Evolutionary conservation across 1,140 invertebrate genomes (phyloP).

Genomic region (Drosophila mojavensis): DNA sequence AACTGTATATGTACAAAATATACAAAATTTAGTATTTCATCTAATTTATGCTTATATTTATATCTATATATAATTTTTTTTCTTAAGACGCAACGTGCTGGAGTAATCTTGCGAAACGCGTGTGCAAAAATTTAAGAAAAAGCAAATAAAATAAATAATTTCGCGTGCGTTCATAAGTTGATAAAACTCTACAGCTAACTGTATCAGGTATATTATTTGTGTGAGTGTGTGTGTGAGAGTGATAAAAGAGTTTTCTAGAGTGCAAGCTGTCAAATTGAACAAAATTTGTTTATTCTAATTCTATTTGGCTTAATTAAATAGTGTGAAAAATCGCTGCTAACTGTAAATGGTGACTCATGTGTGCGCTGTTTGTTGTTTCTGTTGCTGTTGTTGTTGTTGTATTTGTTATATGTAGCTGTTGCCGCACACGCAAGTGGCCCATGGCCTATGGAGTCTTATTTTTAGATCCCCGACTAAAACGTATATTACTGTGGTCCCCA

Average conservation of each 20-base stretch:
- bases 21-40: conserved; percentile 13
- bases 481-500: conserved; percentile 21
- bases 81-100: not conserved
- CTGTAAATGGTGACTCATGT: conserved; percentile 28
- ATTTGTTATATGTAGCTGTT: not conserved
- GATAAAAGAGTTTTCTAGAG: not conserved
- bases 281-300: conserved; percentile 16
- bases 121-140: conserved; percentile 20
- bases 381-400: conserved; percentile 5
- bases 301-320: conserved; percentile 20
- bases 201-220: conserved; percentile 14
- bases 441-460: conserved; percentile 57
- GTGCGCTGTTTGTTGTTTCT: not conserved
- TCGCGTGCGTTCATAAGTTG: conserved; percentile 4
- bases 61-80: not conserved
- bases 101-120: conserved; percentile 50
- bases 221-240: not conserved
- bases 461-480: conserved; percentile 50
- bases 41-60: not conserved
- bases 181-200: not conserved
- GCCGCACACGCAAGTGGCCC: conserved; percentile 38
- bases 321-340: conserved; percentile 43
- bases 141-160: not conserved
- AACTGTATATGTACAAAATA: not conserved
- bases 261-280: not conserved